Evolutionary conservation across 2,888 invertebrate genomes (phyloP), one percentile per base, ranked within the genome.

Genomic region (Pseudococcus viburni): DNA sequence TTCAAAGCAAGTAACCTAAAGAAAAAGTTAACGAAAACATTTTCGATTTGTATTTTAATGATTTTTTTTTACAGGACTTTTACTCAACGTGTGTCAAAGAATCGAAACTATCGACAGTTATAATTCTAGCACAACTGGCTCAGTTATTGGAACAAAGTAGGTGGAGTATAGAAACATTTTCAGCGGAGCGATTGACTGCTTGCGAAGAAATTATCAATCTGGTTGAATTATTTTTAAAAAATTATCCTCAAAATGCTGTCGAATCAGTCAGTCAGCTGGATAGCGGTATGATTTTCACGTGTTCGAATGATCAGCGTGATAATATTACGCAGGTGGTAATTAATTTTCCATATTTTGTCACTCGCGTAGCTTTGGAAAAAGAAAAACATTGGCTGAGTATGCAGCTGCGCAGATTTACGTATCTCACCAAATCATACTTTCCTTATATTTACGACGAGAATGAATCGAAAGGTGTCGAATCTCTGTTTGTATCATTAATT

Each of bases 381-480:
- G 80, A 83, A 7, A 83, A 83, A 19, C 80, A 83, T 83, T 83
- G 80, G 80, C 33, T 83, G 80, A 83, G 80, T 17, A 83, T 83
- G 80, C 80, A 83, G 46, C 12, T 83, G 19, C 26, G 80, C 19
- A 46, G 80, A 83, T 83, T 83, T 46, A 33, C 80, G 4, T 83
- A 19, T 11, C 19, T 83, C 3, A 83, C 80, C 8, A 83, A 83
- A 46, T 83, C 80, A 17, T 83, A 83, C 17, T 83, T 83, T 46
- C 80, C 80, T 12, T 83, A 83, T 9, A 42, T 83, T n/a, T 83
- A 83, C 22, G 46, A 83, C 2, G 39, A 83, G 7, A 46, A 83
- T 12, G 80, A 83, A 22, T 12, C 80, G 11, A n/a, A 83, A 83
- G 19, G 11, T 83, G 46, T 83, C 19, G 80, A 83, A 9, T 33